Percentiles rank a stretch among this genome's conserved stretches.
These are phyloP conservation scores for Troides helena DNA, from an alignment of 2,888 invertebrate genomes.

Conservation along the genomic window DNA sequence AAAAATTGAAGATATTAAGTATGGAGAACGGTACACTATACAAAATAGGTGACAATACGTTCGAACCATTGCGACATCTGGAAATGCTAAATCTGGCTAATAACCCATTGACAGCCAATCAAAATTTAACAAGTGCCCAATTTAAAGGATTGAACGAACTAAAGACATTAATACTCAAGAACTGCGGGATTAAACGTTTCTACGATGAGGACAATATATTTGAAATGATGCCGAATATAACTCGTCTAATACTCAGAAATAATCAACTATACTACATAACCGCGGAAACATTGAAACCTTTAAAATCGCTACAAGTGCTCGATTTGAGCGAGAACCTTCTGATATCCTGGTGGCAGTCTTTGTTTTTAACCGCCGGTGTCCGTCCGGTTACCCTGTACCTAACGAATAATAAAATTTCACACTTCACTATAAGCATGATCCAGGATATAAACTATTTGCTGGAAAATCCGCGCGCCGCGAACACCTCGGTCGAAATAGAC, in stretches of 20 bases:
- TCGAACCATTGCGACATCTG: slow-evolving; percentile 64
- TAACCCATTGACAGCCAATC: slow-evolving; percentile 70
- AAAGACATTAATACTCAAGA: slow-evolving; percentile 69
- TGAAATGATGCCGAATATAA: slow-evolving; percentile 70
- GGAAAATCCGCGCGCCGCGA: slow-evolving; percentile 46
- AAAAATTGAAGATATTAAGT: slow-evolving; percentile 68
- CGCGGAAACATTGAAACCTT: slow-evolving; percentile 62
- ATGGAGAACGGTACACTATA: slow-evolving; percentile 77
- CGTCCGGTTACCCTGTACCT: slow-evolving; percentile 62
- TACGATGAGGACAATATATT: slow-evolving; percentile 72
- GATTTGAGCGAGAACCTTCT: slow-evolving; percentile 77
- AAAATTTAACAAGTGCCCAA: slow-evolving; percentile 59
- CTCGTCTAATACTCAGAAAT: slow-evolving; percentile 70
- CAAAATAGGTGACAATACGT: slow-evolving; percentile 70
- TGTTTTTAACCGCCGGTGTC: slow-evolving; percentile 70
- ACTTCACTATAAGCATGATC: slow-evolving; percentile 79
- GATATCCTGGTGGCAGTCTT: slow-evolving; percentile 73
- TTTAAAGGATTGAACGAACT: slow-evolving; percentile 75
- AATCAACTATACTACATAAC: slow-evolving; percentile 72
- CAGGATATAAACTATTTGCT: slow-evolving; percentile 74
- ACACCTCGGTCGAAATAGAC: slow-evolving; percentile 57
- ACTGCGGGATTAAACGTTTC: slow-evolving; percentile 72
- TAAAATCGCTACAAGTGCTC: slow-evolving; percentile 65
- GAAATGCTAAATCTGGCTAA: slow-evolving; percentile 76
- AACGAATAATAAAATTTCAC: slow-evolving; percentile 78